Conservation (phyloP, 2,113 vertebrate genomes). For the Patagioenas fasciata region DNA sequence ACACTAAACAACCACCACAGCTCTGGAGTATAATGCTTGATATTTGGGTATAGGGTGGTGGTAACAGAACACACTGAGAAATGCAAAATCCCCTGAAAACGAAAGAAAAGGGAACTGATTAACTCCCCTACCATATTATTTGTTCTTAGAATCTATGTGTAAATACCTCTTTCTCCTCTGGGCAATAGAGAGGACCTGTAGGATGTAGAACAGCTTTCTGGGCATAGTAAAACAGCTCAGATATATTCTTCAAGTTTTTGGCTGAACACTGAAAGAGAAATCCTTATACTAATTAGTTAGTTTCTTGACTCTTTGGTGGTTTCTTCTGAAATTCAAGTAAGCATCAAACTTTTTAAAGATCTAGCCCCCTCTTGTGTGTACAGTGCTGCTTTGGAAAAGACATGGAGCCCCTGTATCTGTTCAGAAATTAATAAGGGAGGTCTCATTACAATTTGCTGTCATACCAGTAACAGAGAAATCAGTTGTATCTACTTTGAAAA, state of each 20-base stretch:
- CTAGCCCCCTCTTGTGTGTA: not conserved
- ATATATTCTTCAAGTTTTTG: conserved; percentile 99
- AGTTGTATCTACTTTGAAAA: not conserved
- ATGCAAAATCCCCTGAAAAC: not conserved
- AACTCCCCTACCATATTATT: not conserved
- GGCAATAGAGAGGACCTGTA: conserved; percentile 95
- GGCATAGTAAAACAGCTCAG: conserved; percentile 98
- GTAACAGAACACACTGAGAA: not conserved
- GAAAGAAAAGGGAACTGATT: not conserved
- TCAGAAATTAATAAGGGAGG: not conserved
- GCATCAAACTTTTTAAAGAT: not conserved
- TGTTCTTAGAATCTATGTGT: not conserved
- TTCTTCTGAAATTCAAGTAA: not conserved
- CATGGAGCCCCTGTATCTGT: not conserved
- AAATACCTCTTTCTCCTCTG: conserved; percentile 97
- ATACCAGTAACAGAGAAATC: not conserved
- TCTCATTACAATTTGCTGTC: not conserved
- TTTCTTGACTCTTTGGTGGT: not conserved
- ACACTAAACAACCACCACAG: not conserved
- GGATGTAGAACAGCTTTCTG: conserved; percentile 99
- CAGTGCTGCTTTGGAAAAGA: not conserved
- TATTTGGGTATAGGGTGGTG: not conserved
- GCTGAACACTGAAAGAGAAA: conserved; percentile 89
- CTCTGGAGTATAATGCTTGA: not conserved
- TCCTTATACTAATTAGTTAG: not conserved